Base-by-base conservation (phyloP, 1,140 invertebrate species). In the Drosophila saltans region DNA sequence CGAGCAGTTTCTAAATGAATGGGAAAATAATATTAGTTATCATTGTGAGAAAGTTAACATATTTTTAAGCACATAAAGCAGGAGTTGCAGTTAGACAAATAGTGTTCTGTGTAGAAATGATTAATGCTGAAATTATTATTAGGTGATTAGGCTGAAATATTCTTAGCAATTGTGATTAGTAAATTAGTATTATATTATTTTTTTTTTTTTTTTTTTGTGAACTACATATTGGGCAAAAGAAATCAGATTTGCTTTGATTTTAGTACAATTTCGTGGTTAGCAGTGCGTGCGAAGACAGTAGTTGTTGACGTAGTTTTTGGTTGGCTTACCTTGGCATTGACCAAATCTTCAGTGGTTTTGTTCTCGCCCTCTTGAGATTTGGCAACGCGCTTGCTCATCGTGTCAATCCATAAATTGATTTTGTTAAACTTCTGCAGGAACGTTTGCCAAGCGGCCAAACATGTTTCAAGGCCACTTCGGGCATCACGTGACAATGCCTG, bases 371-470 rank as follows among this genome's bases (percentile, higher is more conserved):
- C 94, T 55, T 95, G 94, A 36, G 96, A 95, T 39, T 93, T 92
- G 64, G 93, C 94, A 26, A 97, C 92, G 83, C 95, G 95, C 67
- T 93, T 93, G 83, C 95, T 94, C 76, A 96, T 96, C 57, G 95
- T 94, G 56, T 95, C 95, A 40, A 98, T 94, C 96, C 96, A 98
- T 10, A 95, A 93, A 69, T 95, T 96, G 93, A 97, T 95, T 62
- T 94, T 95, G 26, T 96, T 95, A 69, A 95, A 95, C 36, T 95
- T 95, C 56, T 95, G 94, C 59, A 96, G 94, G 91, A 97, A 98
- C 72, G 97, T 96, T 9, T 96, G 95, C 98, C 98, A 99, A 1
- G 95, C 95, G 1, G 95, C 93, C n/a, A 97, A 93, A 82, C 97
- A 98, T 88, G 96, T 95, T 21, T 96, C 95, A 9, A 98, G 92